Evolutionary conservation across 2,113 vertebrate species (phyloP).

Genomic region (Butastur rufipennis): DNA sequence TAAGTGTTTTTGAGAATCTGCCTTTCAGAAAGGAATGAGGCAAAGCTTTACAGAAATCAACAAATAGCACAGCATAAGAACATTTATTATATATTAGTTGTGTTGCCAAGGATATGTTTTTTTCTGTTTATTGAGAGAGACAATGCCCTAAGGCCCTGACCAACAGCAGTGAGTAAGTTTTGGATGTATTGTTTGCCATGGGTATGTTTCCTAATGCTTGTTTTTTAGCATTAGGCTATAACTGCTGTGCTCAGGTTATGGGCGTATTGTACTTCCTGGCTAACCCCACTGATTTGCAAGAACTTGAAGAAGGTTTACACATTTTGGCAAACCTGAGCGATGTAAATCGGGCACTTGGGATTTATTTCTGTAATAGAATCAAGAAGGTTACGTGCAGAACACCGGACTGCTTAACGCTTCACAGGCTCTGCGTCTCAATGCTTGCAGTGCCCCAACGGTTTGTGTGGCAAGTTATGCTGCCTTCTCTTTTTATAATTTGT

Average conservation of each 20-base stretch:
- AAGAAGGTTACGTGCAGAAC: not conserved
- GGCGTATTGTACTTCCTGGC: not conserved
- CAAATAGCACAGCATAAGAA: not conserved
- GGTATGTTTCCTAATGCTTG: not conserved
- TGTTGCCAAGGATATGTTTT: not conserved
- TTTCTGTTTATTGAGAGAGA: not conserved
- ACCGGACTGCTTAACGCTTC: not conserved
- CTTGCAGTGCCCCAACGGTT: not conserved
- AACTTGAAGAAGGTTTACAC: not conserved
- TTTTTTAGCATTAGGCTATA: not conserved
- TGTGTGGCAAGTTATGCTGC: not conserved
- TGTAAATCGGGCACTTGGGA: not conserved
- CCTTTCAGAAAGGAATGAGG: not conserved
- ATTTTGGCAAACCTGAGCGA: not conserved
- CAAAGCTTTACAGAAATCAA: not conserved
- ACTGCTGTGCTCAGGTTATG: not conserved
- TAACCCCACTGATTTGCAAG: not conserved
- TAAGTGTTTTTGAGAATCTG: not conserved
- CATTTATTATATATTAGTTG: not conserved
- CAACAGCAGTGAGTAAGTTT: not conserved
- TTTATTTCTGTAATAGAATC: conserved; percentile 4
- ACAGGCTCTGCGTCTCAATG: not conserved
- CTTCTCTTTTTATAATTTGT: not conserved
- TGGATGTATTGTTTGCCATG: not conserved
- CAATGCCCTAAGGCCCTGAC: not conserved